Evolutionary conservation across 2,888 invertebrate species (phyloP), one percentile per base, ranked within the genome.

Genomic region (Eurytoma californica): DNA sequence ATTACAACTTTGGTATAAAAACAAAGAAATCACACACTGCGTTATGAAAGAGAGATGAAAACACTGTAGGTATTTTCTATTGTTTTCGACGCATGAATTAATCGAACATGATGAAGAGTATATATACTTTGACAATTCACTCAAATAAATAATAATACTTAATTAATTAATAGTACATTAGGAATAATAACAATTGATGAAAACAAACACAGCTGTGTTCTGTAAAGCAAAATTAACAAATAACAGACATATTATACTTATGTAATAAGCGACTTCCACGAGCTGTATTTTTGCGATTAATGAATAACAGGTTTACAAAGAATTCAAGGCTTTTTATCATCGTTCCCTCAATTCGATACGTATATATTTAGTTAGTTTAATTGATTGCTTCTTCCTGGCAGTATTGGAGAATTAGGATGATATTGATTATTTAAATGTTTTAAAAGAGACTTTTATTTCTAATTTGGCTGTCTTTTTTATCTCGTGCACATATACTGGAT

Each of bases 1-100:
- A 89, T 88, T 90, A 90, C 90, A 90, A 90, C 91, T 91, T 91
- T 91, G 91, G 91, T 91, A 91, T 90, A 91, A 91, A 91, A 84
- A 85, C 85, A 87, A 88, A 82, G 82, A 80, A 80, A 80, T 78
- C 77, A 79, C 79, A 81, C 79, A 81, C 81, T 81, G 79, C 73
- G 49, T 79, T 81, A 81, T 77, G 72, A 81, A 79, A 77, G 55
- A 79, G 81, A 79, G 63, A 77, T 53, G 66, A 77, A 77, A 69
- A 74, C 63, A 69, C 75, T 51, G 61, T 72, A 65, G 55, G 69
- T 53, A 69, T 65, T n/a, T 55, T 69, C 63, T 76, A 79, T 78
- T 78, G 70, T 72, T 58, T 63, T 74, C 72, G 67, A 72, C 55
- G 72, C 60, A 63, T 67, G 53, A 63, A 47, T 49, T 53, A 78